These are phyloP conservation scores for Neosilurus mollespiculum DNA, from an alignment of 2,797 vertebrate species.

Conservation along the genomic window DNA sequence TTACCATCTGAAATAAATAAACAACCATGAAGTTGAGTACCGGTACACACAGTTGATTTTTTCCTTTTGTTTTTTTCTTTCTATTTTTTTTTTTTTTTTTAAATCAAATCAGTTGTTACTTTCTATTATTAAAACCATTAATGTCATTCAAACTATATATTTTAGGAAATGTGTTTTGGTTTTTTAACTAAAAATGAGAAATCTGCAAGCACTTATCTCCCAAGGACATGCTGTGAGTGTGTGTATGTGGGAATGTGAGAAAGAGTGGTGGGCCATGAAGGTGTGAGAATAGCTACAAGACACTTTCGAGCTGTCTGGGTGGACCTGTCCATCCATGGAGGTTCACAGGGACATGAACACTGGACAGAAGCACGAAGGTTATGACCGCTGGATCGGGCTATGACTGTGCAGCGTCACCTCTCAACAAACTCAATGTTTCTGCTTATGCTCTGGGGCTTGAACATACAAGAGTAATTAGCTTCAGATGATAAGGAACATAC, in stretches of 20 bases:
- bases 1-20: background rate
- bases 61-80: no score
- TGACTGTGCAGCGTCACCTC: conserved; percentile 57
- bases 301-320: conserved; percentile 49
- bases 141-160: conserved; percentile 9
- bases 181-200: background rate
- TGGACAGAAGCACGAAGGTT: conserved; percentile 38
- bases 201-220: conserved; percentile 30
- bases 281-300: conserved; percentile 41
- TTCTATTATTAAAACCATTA: conserved; percentile 14
- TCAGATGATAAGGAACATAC: conserved; percentile 53
- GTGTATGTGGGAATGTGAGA: conserved; percentile 30
- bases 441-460: conserved; percentile 44
- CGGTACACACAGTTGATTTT: no score
- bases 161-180: background rate
- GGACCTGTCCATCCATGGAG: conserved; percentile 55
- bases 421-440: conserved; percentile 56
- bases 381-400: conserved; percentile 1
- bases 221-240: background rate
- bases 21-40: no score
- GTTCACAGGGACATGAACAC: conserved; percentile 40
- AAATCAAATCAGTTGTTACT: no score
- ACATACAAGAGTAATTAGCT: conserved; percentile 53
- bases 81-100: background rate
- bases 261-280: background rate